phyloP scores from a whole-genome alignment of 92 coral and sea anemone species.

The Siderastrea radians region DNA sequence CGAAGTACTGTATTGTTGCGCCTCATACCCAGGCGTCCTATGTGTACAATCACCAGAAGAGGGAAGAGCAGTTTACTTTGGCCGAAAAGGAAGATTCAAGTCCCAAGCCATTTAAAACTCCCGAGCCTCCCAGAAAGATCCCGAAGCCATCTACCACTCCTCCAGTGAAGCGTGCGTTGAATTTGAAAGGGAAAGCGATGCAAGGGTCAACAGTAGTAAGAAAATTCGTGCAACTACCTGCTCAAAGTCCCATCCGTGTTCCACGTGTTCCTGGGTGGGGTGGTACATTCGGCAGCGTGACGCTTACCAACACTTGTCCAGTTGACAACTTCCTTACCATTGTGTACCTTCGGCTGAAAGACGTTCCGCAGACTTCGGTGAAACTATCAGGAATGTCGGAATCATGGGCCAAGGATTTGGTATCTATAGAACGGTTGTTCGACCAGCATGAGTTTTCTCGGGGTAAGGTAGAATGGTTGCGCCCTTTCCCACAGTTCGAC shows the following conservation, averaged over 20 bases:
- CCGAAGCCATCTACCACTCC: no score
- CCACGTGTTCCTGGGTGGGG: constrained; percentile 46
- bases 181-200: no score
- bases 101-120: no score
- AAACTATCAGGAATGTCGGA: no score
- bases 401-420: background rate
- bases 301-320: background rate
- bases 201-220: no score
- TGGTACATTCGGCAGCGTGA: constrained; percentile 17
- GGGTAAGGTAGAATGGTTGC: constrained; percentile 2
- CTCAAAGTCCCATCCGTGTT: background rate
- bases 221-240: background rate
- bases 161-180: no score
- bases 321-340: constrained; percentile 47
- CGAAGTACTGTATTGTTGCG: no score
- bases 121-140: no score
- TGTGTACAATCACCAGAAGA: no score
- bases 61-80: no score
- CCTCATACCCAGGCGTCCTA: no score
- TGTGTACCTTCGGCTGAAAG: constrained; percentile 18
- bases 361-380: background rate
- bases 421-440: background rate
- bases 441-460: constrained; percentile 10
- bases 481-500: constrained; percentile 12
- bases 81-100: no score